Conservation (phyloP, 2,888 invertebrate species). For the Stenichneumon culpator region DNA sequence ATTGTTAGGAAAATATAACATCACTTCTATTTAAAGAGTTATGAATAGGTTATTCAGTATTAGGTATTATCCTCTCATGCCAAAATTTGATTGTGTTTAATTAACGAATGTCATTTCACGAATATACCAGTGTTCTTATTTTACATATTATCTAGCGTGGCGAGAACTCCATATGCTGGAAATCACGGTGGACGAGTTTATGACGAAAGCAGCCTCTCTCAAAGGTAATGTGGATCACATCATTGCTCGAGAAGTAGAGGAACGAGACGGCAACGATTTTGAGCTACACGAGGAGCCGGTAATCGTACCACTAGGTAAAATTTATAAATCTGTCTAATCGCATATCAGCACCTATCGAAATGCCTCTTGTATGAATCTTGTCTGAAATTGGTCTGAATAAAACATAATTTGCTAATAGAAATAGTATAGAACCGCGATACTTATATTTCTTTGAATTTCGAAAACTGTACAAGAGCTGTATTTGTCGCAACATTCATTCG, state of each 20-base stretch:
- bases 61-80: too few species aligned
- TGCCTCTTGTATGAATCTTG: background rate
- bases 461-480: background rate
- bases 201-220: background rate
- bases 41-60: too few species aligned
- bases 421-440: background rate
- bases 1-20: too few species aligned
- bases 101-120: background rate
- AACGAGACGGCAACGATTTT: background rate
- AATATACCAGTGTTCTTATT: background rate
- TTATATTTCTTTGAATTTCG: background rate
- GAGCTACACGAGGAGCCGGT: slow-evolving; percentile 2
- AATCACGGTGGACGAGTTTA: slow-evolving; percentile 3
- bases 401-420: background rate
- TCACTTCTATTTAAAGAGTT: too few species aligned
- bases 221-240: background rate
- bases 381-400: background rate
- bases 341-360: background rate
- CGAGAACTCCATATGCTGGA: slow-evolving; percentile 6
- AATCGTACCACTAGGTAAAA: slow-evolving; percentile 10
- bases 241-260: background rate
- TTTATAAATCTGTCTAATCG: background rate
- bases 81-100: too few species aligned
- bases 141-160: slow-evolving; percentile 13
- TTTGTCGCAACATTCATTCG: background rate